Evolutionary conservation across 1,140 invertebrate species (phyloP), one percentile per base, ranked within the genome.

Genomic region (Drosophila oshimai): DNA sequence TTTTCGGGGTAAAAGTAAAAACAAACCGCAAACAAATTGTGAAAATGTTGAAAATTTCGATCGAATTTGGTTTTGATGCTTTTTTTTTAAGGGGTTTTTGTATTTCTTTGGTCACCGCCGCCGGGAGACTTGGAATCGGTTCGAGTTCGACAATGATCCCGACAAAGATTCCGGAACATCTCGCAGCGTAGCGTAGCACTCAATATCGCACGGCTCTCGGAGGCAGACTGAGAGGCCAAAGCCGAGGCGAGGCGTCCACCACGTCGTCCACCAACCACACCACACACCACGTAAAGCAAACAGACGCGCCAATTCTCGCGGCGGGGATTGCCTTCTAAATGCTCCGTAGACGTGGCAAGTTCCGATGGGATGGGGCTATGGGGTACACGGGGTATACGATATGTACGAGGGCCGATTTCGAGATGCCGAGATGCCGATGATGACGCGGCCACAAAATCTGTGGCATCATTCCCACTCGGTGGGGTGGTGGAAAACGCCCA

Each of bases 181-280:
- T 80, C 69, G 75, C n/a, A n/a, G n/a, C n/a, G n/a, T n/a, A n/a
- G n/a, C 60, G 49, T 36, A 41, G 61, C 62, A 81, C 53, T 64
- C 81, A 69, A 74, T 44, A 81, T 74, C 57, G 62, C 60, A 77
- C 81, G 73, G 62, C 77, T 74, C 77, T 87, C 76, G 51, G 75
- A 76, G 42, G 50, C 65, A 67, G 76, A 86, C 81, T 86, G 81
- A 80, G 81, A 80, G 61, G 49, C 34, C 45, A 62, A 46, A 36
- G 62, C 62, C 62, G 60, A 62, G 55, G 36, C 62, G 60, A 62
- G 55, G 36, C 60, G 42, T 34, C 55, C 31, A 58, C 47, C 7
- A 13, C 36, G 31, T 26, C 57, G 29, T 44, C 39, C 51, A 17
- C 20, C 31, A n/a, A n/a, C n/a, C n/a, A n/a, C n/a, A n/a, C n/a